A percentile compares a stretch with the other conserved stretches of the same genome.
Evolutionary conservation across 2,797 vertebrate genomes (phyloP).

Genomic region (Urocyon cinereoargenteus): DNA sequence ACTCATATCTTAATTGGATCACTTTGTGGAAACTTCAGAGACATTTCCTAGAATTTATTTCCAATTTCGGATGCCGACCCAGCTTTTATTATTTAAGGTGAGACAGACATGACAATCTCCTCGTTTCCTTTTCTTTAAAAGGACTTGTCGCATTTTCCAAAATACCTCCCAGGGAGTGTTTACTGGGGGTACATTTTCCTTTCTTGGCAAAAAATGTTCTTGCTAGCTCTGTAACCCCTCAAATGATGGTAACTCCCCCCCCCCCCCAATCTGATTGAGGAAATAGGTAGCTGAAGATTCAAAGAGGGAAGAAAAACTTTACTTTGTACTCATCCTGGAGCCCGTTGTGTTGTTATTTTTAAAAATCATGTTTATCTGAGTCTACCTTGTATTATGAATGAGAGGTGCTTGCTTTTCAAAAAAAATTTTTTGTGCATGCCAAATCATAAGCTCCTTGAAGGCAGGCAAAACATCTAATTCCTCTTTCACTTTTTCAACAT

Average conservation of each 20-base stretch:
- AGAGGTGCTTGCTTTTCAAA: neutral
- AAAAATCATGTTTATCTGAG: neutral
- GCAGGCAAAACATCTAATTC: neutral
- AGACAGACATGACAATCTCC: slow-evolving; percentile 9
- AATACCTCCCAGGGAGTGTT: neutral
- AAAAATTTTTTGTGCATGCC: neutral
- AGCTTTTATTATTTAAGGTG: slow-evolving; percentile 76
- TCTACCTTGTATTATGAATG: neutral
- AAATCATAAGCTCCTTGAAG: slow-evolving; percentile 39
- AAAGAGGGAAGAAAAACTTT: neutral
- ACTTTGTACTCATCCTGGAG: neutral
- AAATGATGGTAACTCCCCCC: neutral
- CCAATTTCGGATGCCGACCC: slow-evolving; percentile 36
- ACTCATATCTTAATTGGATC: slow-evolving; percentile 77
- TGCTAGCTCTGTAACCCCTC: neutral
- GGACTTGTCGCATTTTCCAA: slow-evolving; percentile 12
- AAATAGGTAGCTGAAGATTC: slow-evolving; percentile 15
- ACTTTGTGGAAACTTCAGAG: slow-evolving; percentile 67
- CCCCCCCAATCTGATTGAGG: neutral
- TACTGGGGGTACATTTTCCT: neutral
- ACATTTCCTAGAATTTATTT: slow-evolving; percentile 74
- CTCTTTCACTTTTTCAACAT: neutral
- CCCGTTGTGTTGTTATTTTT: neutral
- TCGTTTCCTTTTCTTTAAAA: slow-evolving; percentile 69
- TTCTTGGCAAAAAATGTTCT: slow-evolving; percentile 36